Percentiles rank a stretch among this genome's conserved stretches.
Evolutionary conservation across 2,888 invertebrate genomes (phyloP).

Genomic region (Augochlorella aurata): DNA sequence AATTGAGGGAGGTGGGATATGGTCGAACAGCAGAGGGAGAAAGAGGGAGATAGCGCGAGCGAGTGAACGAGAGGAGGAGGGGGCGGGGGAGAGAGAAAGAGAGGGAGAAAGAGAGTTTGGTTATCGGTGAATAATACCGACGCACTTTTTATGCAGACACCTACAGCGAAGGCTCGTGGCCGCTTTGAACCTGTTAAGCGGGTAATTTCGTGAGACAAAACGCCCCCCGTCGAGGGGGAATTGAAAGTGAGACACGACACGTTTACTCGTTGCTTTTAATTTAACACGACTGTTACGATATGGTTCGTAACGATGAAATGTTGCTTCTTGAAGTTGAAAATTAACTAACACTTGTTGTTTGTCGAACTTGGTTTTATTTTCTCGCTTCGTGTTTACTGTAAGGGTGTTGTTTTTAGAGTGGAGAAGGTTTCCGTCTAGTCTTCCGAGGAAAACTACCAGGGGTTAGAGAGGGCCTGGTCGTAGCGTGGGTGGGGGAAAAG

Average conservation of each 20-base stretch:
- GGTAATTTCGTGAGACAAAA: constrained; percentile 48
- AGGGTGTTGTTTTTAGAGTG: too few species aligned
- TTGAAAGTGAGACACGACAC: constrained; percentile 24
- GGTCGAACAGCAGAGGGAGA: not conserved
- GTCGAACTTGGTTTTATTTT: too few species aligned
- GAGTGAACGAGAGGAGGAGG: not conserved
- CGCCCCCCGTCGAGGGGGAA: constrained; percentile 12
- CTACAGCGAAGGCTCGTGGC: constrained; percentile 38
- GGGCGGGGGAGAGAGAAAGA: not conserved
- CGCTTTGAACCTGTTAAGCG: constrained; percentile 47
- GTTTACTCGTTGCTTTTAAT: constrained; percentile 21
- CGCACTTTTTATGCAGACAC: constrained; percentile 51
- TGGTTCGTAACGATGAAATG: too few species aligned
- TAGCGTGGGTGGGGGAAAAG: too few species aligned
- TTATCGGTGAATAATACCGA: constrained; percentile 63
- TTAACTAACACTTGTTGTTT: too few species aligned
- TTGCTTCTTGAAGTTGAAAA: too few species aligned
- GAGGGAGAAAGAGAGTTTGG: constrained; percentile 30
- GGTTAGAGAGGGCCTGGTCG: too few species aligned
- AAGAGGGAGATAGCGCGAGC: not conserved
- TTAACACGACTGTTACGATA: not conserved
- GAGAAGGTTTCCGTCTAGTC: not conserved
- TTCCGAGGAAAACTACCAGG: too few species aligned
- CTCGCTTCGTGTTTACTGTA: too few species aligned
- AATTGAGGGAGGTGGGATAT: constrained; percentile 13